These are phyloP conservation scores for Bursaphelenchus okinawaensis DNA, from an alignment of 2,888 invertebrate species.

Conservation along the genomic window DNA sequence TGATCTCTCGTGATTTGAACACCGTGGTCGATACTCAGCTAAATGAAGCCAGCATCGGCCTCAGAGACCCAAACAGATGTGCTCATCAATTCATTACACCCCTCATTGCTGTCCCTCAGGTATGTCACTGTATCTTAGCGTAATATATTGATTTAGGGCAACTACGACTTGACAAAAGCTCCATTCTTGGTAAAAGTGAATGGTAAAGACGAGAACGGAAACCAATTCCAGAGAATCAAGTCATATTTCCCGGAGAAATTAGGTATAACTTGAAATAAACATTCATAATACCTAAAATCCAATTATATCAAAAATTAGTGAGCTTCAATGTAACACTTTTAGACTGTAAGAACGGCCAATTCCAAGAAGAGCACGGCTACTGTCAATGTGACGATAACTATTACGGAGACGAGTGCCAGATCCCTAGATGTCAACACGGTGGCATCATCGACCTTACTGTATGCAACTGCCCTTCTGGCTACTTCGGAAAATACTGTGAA, in stretches of 20 bases:
- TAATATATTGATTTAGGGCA: background rate
- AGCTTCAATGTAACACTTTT: too few relatives aligned
- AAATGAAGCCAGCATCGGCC: background rate
- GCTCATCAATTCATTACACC: constrained; percentile 9
- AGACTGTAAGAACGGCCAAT: background rate
- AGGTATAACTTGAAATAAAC: background rate
- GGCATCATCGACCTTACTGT: constrained; percentile 28
- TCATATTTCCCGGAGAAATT: constrained; percentile 11
- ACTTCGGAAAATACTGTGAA: constrained; percentile 30
- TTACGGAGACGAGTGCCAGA: constrained; percentile 12
- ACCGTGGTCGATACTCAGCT: background rate
- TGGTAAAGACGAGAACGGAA: constrained; percentile 11
- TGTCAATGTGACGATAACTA: background rate
- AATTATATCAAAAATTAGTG: too few relatives aligned
- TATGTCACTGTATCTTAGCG: background rate
- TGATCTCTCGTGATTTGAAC: background rate
- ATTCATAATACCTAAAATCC: background rate
- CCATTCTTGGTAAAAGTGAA: constrained; percentile 2
- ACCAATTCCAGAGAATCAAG: constrained; percentile 12
- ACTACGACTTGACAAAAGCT: background rate
- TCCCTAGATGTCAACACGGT: constrained; percentile 30
- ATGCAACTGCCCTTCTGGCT: constrained; percentile 31
- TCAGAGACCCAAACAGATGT: constrained; percentile 3
- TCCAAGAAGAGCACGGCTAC: background rate
- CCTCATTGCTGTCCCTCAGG: background rate